A percentile compares a stretch with the other conserved stretches of the same genome.
These are phyloP conservation scores for Champsocephalus gunnari DNA, from an alignment of 2,797 vertebrate species.

Conservation along the genomic window DNA sequence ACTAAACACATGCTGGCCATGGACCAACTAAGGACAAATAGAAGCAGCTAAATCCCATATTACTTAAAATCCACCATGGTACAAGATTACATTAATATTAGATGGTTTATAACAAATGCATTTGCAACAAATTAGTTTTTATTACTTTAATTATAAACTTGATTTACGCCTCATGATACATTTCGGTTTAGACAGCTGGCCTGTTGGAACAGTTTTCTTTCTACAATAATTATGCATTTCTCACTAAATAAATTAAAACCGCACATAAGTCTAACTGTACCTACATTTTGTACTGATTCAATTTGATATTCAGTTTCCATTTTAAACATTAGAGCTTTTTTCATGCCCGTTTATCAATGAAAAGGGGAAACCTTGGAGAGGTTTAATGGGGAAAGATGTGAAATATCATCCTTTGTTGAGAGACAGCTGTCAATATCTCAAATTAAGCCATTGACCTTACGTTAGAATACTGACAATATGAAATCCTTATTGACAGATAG, in stretches of 20 bases:
- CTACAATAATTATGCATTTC: not conserved
- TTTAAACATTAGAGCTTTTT: no score
- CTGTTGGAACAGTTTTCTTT: not conserved
- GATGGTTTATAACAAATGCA: not conserved
- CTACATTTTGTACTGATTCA: not conserved
- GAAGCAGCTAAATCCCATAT: not conserved
- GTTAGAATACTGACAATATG: not conserved
- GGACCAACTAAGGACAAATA: not conserved
- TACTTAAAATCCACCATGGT: not conserved
- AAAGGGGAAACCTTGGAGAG: not conserved
- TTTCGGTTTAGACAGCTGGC: not conserved
- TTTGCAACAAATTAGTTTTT: not conserved
- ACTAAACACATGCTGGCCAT: not conserved
- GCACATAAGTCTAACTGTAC: not conserved
- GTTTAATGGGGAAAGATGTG: not conserved
- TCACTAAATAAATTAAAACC: not conserved
- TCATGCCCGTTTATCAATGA: not conserved
- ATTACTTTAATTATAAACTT: not conserved
- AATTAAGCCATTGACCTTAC: not conserved
- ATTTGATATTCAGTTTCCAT: not conserved
- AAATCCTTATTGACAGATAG: not conserved
- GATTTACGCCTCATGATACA: not conserved
- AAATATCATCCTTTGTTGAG: constrained; percentile 4
- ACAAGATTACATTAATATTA: not conserved
- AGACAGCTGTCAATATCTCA: not conserved